Evolutionary conservation across 2,113 vertebrate species (phyloP).

Genomic region (Rhinolophus sinicus): DNA sequence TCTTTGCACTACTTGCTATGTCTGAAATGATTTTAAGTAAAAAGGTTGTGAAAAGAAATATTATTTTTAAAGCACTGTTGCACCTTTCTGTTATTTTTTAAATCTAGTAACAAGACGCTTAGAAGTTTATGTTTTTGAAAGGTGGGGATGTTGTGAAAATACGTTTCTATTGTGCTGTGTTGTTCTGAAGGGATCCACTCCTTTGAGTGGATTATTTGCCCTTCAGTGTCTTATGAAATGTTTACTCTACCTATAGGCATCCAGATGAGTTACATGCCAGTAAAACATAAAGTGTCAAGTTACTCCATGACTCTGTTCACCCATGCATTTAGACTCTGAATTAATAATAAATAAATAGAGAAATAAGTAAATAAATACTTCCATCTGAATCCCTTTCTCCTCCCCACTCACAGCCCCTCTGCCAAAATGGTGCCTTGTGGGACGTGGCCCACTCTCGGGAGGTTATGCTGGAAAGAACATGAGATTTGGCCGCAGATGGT

Average conservation of each 20-base stretch:
- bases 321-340: neutral
- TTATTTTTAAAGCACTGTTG: conserved; percentile 26
- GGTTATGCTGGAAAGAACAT: neutral
- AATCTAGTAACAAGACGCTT: neutral
- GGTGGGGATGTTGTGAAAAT: neutral
- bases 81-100: neutral
- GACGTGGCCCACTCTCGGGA: neutral
- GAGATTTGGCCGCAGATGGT: neutral
- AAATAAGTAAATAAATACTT: neutral
- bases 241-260: neutral
- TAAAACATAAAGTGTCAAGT: neutral
- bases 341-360: neutral
- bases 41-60: neutral
- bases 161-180: neutral
- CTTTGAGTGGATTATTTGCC: neutral
- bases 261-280: neutral
- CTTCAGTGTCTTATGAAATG: neutral
- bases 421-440: neutral
- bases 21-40: conserved; percentile 30
- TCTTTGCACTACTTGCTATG: neutral
- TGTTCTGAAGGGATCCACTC: neutral
- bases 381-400: neutral
- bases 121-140: neutral
- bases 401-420: neutral
- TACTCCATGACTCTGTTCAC: neutral